phyloP scores from a whole-genome alignment of 2,888 invertebrate species.

The Meloe dianella region DNA sequence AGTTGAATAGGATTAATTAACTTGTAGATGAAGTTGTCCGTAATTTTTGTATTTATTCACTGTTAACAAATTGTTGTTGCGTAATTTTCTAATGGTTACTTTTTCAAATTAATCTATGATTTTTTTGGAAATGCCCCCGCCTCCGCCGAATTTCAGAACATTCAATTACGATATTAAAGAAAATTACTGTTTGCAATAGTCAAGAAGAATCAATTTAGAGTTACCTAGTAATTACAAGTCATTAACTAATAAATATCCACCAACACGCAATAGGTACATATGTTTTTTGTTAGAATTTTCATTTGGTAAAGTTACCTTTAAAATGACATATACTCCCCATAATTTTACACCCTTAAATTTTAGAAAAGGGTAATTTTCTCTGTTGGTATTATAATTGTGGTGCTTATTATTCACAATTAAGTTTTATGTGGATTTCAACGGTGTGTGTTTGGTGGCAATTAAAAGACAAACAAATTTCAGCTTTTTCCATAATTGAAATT shows the following conservation, averaged over 20 bases:
- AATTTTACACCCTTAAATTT: neutral
- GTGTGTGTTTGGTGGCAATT: slow-evolving; percentile 55
- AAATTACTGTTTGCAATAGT: slow-evolving; percentile 22
- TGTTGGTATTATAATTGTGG: too few relatives aligned
- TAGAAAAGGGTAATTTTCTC: neutral
- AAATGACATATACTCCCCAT: neutral
- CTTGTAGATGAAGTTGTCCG: neutral
- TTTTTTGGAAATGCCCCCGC: neutral
- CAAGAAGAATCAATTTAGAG: slow-evolving; percentile 28
- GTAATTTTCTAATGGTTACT: neutral
- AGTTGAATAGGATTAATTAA: neutral
- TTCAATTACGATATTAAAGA: slow-evolving; percentile 31
- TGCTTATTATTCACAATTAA: slow-evolving; percentile 57
- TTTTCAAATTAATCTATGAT: neutral
- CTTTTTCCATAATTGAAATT: slow-evolving; percentile 55
- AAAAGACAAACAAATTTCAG: slow-evolving; percentile 51
- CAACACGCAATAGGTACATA: slow-evolving; percentile 24
- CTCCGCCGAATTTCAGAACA: neutral
- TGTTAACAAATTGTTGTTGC: neutral
- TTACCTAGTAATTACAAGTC: slow-evolving; percentile 26
- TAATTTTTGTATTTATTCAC: neutral
- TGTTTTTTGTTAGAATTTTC: neutral
- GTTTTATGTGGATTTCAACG: slow-evolving; percentile 54
- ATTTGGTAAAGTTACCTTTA: neutral
- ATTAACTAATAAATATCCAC: slow-evolving; percentile 30